Evolutionary conservation across 2,113 vertebrate genomes (phyloP), one percentile per base, ranked within the genome.

Genomic region (Pipa parva): DNA sequence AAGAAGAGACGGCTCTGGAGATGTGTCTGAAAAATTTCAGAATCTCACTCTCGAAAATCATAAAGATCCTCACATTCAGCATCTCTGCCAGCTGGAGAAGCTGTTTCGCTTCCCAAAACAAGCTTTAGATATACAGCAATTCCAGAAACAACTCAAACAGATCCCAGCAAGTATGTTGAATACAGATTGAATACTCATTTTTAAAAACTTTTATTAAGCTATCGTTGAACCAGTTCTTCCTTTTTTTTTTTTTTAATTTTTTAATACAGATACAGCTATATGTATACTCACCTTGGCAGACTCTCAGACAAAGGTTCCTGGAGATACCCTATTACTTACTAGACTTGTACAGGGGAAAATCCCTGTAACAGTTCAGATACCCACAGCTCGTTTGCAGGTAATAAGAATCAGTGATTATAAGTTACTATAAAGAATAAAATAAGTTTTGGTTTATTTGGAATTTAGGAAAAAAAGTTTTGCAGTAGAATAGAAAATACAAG

Each of bases 241-340:
- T 74, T 56, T 20, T 56, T 7, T 58, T n/a, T n/a, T n/a, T n/a
- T n/a, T n/a, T n/a, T n/a, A n/a, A n/a, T n/a, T n/a, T n/a, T n/a
- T n/a, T n/a, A n/a, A n/a, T n/a, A 0, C 73, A 97, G 95, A 90
- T 4, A 77, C 95, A 22, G 90, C 83, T 0, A 89, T 94, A 68
- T 97, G 95, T 37, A 49, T 94, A 57, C 66, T 98, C 79, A 87
- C 90, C 8, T 65, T 92, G 46, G 71, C 78, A 45, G 79, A 84
- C 8, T 31, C 85, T 10, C 87, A 82, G 65, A 86, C 87, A 1
- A 80, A 83, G 12, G 77, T 79, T 0, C 11, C 75, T 1, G 89
- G 89, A 7, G 81, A 90, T 74, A 79, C 80, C 7, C 63, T 97
- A 61, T 72, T 97, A 12, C 59, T 98, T 75, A 85, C 94, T 0